Evolutionary conservation across 2,888 invertebrate genomes (phyloP).

Genomic region (Apamea sordens): DNA sequence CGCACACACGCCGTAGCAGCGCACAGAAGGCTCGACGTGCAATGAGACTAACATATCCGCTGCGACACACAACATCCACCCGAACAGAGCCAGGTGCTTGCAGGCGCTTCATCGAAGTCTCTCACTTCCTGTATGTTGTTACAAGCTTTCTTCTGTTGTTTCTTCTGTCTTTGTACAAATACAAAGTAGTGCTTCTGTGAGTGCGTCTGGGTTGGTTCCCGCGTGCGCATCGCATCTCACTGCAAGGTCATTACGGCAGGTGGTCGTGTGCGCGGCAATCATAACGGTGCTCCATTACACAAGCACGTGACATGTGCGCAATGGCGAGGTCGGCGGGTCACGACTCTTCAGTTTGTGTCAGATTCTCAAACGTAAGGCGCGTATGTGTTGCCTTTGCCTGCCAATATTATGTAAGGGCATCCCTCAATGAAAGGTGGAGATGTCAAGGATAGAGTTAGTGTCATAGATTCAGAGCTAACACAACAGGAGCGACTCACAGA

Average conservation of each 20-base stretch:
- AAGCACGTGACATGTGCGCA: constrained; percentile 3
- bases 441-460: neutral
- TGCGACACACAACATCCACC: neutral
- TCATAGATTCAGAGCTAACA: neutral
- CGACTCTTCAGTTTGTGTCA: neutral
- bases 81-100: neutral
- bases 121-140: neutral
- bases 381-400: neutral
- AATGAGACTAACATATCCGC: neutral
- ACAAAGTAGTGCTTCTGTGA: constrained; percentile 16
- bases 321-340: constrained; percentile 11
- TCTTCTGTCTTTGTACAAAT: neutral
- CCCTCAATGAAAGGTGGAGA: neutral
- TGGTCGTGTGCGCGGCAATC: neutral
- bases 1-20: constrained; percentile 14
- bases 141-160: neutral
- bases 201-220: neutral
- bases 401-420: neutral
- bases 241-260: constrained; percentile 34
- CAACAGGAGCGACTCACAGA: neutral
- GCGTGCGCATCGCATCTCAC: constrained; percentile 15
- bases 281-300: constrained; percentile 6
- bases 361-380: neutral
- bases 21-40: neutral
- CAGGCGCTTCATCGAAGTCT: neutral